Base-by-base conservation (phyloP, 2,113 vertebrate species). In the Pseudopipra pipra region DNA sequence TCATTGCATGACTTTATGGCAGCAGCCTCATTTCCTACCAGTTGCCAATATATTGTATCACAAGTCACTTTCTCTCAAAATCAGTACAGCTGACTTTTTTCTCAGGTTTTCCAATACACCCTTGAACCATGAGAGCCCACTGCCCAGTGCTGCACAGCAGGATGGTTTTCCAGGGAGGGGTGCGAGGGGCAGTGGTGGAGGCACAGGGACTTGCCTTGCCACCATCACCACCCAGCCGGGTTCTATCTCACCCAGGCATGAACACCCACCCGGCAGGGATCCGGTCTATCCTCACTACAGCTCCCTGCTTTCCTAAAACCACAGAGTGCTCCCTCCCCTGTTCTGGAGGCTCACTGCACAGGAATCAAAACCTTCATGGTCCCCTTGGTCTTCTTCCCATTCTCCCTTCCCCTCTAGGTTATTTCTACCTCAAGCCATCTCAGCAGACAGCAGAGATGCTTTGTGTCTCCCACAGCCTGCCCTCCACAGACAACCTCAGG, bases 221-320 rank as follows among this genome's bases (percentile, higher is more conserved):
- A 10, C n/a, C 2, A 0, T 14, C 43, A 9, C 46, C 47, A 39
- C 3, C 1, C 4, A 19, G 41, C 46, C 7, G 1, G 61, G 35
- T 5, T 7, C n/a, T 30, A 8, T 5, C 43, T 72, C 72, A 1
- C 1, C 0, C 13, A 9, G 17, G 31, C n/a, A 89, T 3, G 0
- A 55, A 33, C 22, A 5, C 46, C 21, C 18, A 3, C 7, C 28
- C 10, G 7, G 33, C 61, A 39, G 61, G 25, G 37, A 79, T 8
- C 37, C 28, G 3, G 1, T 19, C 7, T 52, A 35, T 8, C n/a
- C 56, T 7, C 8, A 12, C 33, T 8, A 11, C 37, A 41, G 27
- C 6, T 15, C 33, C n/a, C 2, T 3, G 11, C 37, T 37, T 44
- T 66, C 66, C 75, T 20, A 8, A 76, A 82, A 35, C 3, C 51